A percentile compares a stretch with the other conserved stretches of the same genome.
These are phyloP conservation scores for Epinephelus lanceolatus DNA, from an alignment of 2,113 vertebrate species.

Conservation along the genomic window DNA sequence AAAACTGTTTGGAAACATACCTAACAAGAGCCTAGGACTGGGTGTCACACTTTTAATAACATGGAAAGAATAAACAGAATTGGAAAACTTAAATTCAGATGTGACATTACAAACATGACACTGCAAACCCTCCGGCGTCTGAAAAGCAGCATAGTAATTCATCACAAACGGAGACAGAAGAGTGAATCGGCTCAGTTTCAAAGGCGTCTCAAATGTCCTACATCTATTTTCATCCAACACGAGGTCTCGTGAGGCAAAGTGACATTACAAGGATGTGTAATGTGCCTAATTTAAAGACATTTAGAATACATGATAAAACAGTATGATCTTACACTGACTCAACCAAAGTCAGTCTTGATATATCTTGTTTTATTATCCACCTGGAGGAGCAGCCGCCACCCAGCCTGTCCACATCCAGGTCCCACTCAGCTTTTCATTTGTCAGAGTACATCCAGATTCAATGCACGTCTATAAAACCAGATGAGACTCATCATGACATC, in stretches of 20 bases:
- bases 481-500: neutral
- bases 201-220: constrained; percentile 34
- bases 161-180: constrained; percentile 8
- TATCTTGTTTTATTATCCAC: neutral
- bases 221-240: constrained; percentile 32
- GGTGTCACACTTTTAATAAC: neutral
- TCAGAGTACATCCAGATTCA: neutral
- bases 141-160: neutral
- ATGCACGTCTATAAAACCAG: constrained; percentile 8
- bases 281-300: neutral
- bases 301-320: neutral
- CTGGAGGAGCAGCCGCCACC: too few species aligned
- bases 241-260: neutral
- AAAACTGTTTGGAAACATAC: too few species aligned
- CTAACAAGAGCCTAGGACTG: too few species aligned
- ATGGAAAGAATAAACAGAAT: neutral
- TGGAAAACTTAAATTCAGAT: neutral
- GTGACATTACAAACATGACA: neutral
- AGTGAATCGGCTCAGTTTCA: constrained; percentile 16
- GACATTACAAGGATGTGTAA: neutral
- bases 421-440: neutral
- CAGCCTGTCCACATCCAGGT: neutral
- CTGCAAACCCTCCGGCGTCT: neutral
- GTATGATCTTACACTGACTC: neutral
- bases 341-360: neutral